Evolutionary conservation across 2,888 invertebrate genomes (phyloP).

Genomic region (Metallyticus violacea): DNA sequence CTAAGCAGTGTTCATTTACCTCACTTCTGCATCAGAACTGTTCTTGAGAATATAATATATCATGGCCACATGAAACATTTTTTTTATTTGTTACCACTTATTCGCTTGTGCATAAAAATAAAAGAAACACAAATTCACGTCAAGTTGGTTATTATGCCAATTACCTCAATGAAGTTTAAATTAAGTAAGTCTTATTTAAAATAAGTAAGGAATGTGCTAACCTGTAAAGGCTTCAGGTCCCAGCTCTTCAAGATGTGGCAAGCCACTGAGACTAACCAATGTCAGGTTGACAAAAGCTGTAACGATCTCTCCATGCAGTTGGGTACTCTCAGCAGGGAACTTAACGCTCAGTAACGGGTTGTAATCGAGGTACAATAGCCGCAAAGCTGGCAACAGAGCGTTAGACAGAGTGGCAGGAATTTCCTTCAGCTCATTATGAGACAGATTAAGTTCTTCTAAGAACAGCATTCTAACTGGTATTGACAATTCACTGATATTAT

Average conservation of each 20-base stretch:
- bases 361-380: conserved; percentile 52
- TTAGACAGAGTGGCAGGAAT: conserved; percentile 47
- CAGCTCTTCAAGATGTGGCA: conserved; percentile 42
- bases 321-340: conserved; percentile 42
- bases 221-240: neutral
- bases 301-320: conserved; percentile 36
- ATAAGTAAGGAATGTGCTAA: too few species aligned
- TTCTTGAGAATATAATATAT: too few species aligned
- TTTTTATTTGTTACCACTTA: too few species aligned
- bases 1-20: too few species aligned
- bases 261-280: neutral
- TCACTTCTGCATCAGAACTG: too few species aligned
- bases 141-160: too few species aligned
- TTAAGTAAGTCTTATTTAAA: too few species aligned
- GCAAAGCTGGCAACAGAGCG: conserved; percentile 49
- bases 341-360: conserved; percentile 53
- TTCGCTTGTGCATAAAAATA: too few species aligned
- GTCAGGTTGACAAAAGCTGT: neutral
- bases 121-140: too few species aligned
- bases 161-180: too few species aligned
- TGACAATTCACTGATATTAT: neutral
- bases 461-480: neutral
- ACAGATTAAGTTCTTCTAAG: conserved; percentile 35
- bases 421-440: conserved; percentile 50
- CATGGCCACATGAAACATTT: too few species aligned